Conservation (phyloP, 1,140 invertebrate species). For the Wasmannia auropunctata region DNA sequence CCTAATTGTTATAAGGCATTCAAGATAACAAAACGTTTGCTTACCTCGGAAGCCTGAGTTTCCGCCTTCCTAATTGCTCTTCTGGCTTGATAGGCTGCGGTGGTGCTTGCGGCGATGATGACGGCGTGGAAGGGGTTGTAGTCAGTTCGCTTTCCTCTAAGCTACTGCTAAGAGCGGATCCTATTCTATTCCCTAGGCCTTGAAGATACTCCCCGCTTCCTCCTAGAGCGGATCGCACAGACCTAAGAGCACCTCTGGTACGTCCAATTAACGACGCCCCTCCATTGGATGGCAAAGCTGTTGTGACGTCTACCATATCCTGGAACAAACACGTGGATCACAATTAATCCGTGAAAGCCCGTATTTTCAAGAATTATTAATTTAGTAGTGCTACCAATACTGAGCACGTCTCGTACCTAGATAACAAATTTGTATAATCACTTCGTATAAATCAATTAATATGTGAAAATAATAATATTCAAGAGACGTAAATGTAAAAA, state of each 20-base stretch:
- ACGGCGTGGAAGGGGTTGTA: constrained; percentile 78
- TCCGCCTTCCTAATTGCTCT: constrained; percentile 67
- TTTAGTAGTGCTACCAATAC: neutral
- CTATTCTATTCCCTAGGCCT: constrained; percentile 82
- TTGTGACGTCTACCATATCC: constrained; percentile 81
- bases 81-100: constrained; percentile 58
- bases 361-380: neutral
- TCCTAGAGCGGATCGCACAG: constrained; percentile 82
- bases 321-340: neutral
- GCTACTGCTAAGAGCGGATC: constrained; percentile 82
- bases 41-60: constrained; percentile 80
- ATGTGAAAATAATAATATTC: neutral
- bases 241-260: constrained; percentile 82
- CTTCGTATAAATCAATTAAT: neutral
- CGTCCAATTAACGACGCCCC: constrained; percentile 81
- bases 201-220: constrained; percentile 83
- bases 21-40: neutral
- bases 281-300: constrained; percentile 75
- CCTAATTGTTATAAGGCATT: neutral
- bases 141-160: constrained; percentile 82
- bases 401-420: too few relatives aligned
- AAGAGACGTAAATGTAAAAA: neutral
- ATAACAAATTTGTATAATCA: neutral
- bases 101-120: constrained; percentile 69
- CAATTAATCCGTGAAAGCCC: constrained; percentile 7